These are phyloP conservation scores for Amiota communis DNA, from an alignment of 2,888 invertebrate genomes.

Conservation along the genomic window DNA sequence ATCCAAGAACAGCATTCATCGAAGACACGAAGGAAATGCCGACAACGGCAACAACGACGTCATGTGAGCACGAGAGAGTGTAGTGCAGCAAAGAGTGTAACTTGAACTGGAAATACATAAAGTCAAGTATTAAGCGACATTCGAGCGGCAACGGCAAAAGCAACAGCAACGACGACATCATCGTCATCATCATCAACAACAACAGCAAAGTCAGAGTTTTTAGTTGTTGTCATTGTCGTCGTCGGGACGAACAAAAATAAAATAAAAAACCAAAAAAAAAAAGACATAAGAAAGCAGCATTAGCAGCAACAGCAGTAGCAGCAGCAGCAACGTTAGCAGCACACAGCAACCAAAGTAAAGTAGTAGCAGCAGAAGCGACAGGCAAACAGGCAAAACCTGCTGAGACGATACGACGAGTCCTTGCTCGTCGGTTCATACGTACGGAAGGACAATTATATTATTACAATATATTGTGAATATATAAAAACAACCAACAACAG, in stretches of 20 bases:
- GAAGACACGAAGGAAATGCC: not conserved
- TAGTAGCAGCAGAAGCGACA: slow-evolving; percentile 46
- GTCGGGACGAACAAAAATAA: slow-evolving; percentile 6
- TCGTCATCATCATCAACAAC: not conserved
- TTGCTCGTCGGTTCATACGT: slow-evolving; percentile 71
- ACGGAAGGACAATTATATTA: slow-evolving; percentile 60
- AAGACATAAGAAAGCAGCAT: slow-evolving; percentile 17
- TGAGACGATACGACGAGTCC: slow-evolving; percentile 72
- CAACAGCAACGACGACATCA: slow-evolving; percentile 23
- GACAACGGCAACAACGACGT: slow-evolving; percentile 10
- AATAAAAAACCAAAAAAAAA: not conserved
- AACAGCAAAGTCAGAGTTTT: not conserved
- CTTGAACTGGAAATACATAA: not conserved
- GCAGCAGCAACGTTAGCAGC: slow-evolving; percentile 23
- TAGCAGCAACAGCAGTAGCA: slow-evolving; percentile 17
- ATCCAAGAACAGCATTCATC: not conserved
- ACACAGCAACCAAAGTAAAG: slow-evolving; percentile 22
- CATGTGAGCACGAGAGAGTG: not conserved
- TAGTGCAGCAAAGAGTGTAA: too few species aligned
- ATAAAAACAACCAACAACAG: slow-evolving; percentile 39
- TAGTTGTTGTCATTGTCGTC: slow-evolving; percentile 2
- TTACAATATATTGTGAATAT: slow-evolving; percentile 32
- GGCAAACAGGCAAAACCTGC: slow-evolving; percentile 70
- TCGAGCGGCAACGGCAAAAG: slow-evolving; percentile 40
- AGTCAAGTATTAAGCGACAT: not conserved